Evolutionary conservation across 2,797 vertebrate species (phyloP).

Genomic region (Acanthornis magna): DNA sequence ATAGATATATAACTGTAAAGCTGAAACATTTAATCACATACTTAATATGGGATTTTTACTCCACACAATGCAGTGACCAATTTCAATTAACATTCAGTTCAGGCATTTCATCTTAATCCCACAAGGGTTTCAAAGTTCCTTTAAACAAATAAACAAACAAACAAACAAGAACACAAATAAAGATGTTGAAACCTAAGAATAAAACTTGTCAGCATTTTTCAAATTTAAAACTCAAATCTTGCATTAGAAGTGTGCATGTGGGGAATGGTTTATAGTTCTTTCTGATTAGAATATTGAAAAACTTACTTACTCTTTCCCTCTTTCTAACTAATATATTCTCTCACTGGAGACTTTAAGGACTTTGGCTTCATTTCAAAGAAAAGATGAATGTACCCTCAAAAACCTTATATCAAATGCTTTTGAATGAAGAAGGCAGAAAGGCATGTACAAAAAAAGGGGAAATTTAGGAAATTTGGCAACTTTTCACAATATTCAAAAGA

Average conservation of each 20-base stretch:
- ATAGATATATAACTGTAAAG: neutral
- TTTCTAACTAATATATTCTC: neutral
- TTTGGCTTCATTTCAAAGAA: neutral
- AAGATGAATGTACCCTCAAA: neutral
- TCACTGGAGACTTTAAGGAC: neutral
- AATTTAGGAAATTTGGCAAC: neutral
- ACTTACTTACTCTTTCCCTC: neutral
- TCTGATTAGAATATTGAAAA: neutral
- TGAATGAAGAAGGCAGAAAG: neutral
- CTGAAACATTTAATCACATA: neutral
- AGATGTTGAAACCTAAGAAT: neutral
- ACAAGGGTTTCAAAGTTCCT: neutral
- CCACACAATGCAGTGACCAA: neutral
- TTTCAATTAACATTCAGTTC: neutral
- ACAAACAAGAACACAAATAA: neutral
- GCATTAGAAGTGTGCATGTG: neutral
- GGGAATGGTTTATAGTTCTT: neutral
- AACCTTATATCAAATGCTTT: neutral
- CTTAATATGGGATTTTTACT: neutral
- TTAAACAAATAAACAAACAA: neutral
- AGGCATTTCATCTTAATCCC: neutral
- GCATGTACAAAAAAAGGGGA: neutral
- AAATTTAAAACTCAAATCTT: neutral
- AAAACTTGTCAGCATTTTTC: neutral
- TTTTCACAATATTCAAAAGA: neutral